Evolutionary conservation across 2,888 invertebrate species (phyloP).

Genomic region (Ennomos quercinarius): DNA sequence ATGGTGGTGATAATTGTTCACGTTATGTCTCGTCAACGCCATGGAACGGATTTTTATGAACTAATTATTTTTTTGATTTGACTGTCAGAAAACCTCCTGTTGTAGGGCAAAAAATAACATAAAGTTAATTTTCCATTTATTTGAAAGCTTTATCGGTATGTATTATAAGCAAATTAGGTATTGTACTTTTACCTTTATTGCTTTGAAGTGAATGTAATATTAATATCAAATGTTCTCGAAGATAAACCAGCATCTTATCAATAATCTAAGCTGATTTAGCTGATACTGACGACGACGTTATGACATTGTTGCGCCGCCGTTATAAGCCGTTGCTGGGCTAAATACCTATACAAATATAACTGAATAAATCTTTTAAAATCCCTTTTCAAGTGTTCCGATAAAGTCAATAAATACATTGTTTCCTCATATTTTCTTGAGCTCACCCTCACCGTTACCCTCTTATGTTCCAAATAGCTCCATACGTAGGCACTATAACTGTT

Average conservation of each 20-base stretch:
- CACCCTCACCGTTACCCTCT: too few species aligned
- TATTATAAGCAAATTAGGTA: not conserved
- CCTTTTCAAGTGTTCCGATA: not conserved
- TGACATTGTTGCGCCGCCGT: not conserved
- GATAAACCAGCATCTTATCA: constrained; percentile 5
- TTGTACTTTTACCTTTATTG: constrained; percentile 2
- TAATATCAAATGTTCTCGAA: constrained; percentile 3
- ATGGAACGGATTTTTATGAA: too few species aligned
- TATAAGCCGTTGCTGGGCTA: constrained; percentile 1
- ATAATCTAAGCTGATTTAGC: not conserved
- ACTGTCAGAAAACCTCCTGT: too few species aligned
- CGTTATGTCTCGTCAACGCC: too few species aligned
- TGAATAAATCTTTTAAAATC: not conserved
- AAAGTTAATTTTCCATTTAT: not conserved
- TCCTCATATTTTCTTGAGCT: too few species aligned
- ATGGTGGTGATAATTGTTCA: too few species aligned
- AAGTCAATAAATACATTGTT: not conserved
- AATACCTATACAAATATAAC: not conserved
- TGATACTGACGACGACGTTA: not conserved
- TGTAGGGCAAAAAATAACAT: too few species aligned
- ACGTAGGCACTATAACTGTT: too few species aligned
- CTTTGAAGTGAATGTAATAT: not conserved
- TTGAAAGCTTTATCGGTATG: not conserved
- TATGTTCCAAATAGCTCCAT: too few species aligned
- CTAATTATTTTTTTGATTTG: too few species aligned